Conservation (phyloP, 2,888 invertebrate genomes). For the Andricus curvator region DNA sequence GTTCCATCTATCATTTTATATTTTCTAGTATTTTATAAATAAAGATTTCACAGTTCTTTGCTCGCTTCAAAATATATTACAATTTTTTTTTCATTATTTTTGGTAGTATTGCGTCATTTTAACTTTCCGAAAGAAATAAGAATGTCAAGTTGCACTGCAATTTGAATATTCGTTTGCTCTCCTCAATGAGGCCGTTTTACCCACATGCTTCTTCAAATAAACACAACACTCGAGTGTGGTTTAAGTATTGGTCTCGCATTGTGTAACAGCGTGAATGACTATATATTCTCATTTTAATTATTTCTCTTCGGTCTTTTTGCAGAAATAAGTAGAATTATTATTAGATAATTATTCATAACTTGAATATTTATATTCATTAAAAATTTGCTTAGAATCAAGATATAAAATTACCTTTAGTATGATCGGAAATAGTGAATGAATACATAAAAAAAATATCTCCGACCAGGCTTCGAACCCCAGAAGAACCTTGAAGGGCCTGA, state of each 20-base stretch:
- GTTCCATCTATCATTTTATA: neutral
- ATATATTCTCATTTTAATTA: neutral
- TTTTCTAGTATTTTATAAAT: neutral
- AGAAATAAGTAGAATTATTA: neutral
- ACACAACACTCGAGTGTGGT: neutral
- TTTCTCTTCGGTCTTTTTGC: neutral
- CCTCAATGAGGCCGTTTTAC: conserved; percentile 29
- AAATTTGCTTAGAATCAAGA: too few relatives aligned
- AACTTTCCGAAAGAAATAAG: neutral
- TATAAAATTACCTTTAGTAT: too few relatives aligned
- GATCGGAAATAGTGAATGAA: neutral
- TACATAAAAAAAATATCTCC: neutral
- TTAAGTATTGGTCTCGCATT: neutral
- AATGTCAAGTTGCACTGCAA: conserved; percentile 1
- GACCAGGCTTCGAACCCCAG: neutral
- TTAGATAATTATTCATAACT: too few relatives aligned
- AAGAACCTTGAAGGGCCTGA: neutral
- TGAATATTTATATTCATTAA: too few relatives aligned
- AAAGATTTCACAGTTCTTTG: neutral
- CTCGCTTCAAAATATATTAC: neutral
- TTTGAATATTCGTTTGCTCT: conserved; percentile 18
- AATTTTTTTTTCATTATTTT: neutral
- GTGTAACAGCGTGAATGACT: neutral
- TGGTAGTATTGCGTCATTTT: neutral
- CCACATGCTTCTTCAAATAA: conserved; percentile 26